phyloP scores from a whole-genome alignment of 1,140 invertebrate genomes.

The Adoxophyes honmai region DNA sequence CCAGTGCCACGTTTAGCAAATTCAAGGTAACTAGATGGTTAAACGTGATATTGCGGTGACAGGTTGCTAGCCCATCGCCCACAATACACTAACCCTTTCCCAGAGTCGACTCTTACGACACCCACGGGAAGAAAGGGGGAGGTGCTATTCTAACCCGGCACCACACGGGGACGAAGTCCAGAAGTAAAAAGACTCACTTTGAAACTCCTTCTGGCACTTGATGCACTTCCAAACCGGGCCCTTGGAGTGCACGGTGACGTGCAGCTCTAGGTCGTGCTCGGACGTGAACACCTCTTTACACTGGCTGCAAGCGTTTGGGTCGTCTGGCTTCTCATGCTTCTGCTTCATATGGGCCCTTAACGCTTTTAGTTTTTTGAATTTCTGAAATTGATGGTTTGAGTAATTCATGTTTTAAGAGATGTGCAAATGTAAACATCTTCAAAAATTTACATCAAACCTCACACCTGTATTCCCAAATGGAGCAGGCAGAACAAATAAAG shows the following conservation, averaged over 20 bases:
- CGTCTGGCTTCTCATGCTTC: slow-evolving; percentile 22
- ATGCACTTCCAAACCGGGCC: slow-evolving; percentile 47
- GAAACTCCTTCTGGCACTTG: slow-evolving; percentile 50
- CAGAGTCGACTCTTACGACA: too few relatives aligned
- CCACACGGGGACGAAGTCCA: too few relatives aligned
- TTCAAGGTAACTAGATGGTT: too few relatives aligned
- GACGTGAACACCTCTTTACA: slow-evolving; percentile 55
- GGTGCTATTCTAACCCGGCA: too few relatives aligned
- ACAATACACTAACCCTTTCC: too few relatives aligned
- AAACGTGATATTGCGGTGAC: too few relatives aligned
- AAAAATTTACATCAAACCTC: slow-evolving; percentile 23
- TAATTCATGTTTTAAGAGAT: slow-evolving; percentile 17
- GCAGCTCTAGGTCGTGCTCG: slow-evolving; percentile 49
- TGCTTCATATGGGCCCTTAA: slow-evolving; percentile 35
- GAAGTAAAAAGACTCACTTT: too few relatives aligned
- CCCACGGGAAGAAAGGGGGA: too few relatives aligned
- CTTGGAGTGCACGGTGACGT: slow-evolving; percentile 42
- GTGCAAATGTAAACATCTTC: not conserved
- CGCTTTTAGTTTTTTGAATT: slow-evolving; percentile 36
- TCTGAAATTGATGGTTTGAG: slow-evolving; percentile 24
- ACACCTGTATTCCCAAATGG: too few relatives aligned
- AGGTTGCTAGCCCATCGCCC: too few relatives aligned
- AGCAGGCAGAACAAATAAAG: too few relatives aligned
- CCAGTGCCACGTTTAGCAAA: too few relatives aligned
- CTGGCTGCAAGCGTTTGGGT: slow-evolving; percentile 30